phyloP scores from a whole-genome alignment of 2,113 vertebrate species.

The Percopsis transmontana region DNA sequence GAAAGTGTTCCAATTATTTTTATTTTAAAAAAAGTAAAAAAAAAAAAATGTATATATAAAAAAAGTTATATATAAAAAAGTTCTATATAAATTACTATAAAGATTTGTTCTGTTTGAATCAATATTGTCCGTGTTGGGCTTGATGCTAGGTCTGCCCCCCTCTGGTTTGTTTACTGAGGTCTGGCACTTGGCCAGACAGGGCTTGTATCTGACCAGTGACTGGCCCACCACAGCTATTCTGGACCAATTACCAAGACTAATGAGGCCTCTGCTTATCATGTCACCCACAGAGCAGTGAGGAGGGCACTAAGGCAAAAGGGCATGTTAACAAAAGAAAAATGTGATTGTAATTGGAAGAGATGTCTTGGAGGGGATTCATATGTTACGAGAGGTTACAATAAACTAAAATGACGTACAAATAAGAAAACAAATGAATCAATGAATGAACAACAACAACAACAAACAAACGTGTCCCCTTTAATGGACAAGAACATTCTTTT shows the following conservation, averaged over 20 bases:
- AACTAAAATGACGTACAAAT: not conserved
- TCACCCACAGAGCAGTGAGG: constrained; percentile 41
- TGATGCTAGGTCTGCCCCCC: constrained; percentile 47
- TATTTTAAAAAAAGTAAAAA: no score
- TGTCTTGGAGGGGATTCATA: not conserved
- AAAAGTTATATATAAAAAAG: no score
- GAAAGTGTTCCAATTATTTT: no score
- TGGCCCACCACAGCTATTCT: constrained; percentile 41
- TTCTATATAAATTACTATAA: no score
- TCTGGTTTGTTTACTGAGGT: constrained; percentile 66
- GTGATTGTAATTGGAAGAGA: not conserved
- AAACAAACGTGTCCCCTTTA: no score
- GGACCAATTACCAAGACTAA: constrained; percentile 78
- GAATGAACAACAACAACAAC: no score
- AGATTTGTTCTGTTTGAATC: constrained; percentile 20
- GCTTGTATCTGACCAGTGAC: constrained; percentile 34
- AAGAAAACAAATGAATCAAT: no score
- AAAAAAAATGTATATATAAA: no score
- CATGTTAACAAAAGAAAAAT: not conserved
- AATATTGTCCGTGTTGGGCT: constrained; percentile 21
- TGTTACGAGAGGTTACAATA: not conserved
- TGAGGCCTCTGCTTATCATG: constrained; percentile 65
- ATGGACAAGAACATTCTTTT: no score
- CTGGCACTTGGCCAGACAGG: constrained; percentile 51
- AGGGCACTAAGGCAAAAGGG: constrained; percentile 14